Conservation (phyloP, 2,113 vertebrate genomes). For the Progne subis region DNA sequence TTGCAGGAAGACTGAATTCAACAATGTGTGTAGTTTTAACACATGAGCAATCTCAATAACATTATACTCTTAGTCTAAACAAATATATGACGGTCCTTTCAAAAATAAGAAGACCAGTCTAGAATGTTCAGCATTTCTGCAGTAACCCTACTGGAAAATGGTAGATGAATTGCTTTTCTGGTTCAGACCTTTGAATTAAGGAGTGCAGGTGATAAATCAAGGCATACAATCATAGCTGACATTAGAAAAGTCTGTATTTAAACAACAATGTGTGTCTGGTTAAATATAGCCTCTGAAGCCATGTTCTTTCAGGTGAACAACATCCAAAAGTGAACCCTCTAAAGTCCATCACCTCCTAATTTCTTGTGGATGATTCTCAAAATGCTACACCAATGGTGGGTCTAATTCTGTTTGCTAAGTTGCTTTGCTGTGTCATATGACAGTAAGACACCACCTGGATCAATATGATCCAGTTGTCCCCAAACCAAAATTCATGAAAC, state of each 20-base stretch:
- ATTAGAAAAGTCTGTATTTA: not conserved
- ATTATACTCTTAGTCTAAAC: not conserved
- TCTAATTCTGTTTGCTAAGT: not conserved
- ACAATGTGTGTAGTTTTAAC: not conserved
- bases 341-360: not conserved
- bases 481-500: not conserved
- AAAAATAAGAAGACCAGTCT: not conserved
- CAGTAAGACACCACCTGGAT: not conserved
- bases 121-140: not conserved
- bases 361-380: not conserved
- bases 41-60: not conserved
- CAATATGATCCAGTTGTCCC: not conserved
- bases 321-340: not conserved
- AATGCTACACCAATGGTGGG: not conserved
- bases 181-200: not conserved
- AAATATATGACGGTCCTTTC: not conserved
- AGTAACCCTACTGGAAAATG: not conserved
- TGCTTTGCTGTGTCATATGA: not conserved
- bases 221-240: not conserved
- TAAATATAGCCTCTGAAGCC: not conserved
- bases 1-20: not conserved
- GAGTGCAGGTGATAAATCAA: not conserved
- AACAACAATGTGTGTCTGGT: not conserved
- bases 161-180: not conserved
- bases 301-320: not conserved